Conservation (phyloP, 2,113 vertebrate genomes). For the Willisornis vidua region DNA sequence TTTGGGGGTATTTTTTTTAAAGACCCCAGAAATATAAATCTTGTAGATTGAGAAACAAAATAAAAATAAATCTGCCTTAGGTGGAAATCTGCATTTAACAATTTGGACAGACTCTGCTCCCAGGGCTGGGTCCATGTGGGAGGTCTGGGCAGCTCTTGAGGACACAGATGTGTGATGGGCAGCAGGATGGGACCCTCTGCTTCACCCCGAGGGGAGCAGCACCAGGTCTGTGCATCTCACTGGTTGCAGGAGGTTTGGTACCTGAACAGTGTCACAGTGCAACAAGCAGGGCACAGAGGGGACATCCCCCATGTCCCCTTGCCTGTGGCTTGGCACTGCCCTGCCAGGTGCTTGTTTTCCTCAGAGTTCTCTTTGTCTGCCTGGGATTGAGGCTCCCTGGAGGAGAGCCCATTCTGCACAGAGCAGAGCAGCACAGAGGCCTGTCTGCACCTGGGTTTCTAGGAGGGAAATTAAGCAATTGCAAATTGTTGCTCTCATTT, state of each 20-base stretch:
- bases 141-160: neutral
- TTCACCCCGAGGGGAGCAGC: fast-evolving
- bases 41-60: neutral
- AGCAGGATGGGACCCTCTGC: neutral
- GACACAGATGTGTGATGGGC: neutral
- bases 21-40: neutral
- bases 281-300: fast-evolving
- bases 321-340: neutral
- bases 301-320: fast-evolving
- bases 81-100: neutral
- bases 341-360: neutral
- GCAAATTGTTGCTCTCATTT: constrained; percentile 10
- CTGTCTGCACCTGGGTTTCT: constrained; percentile 51
- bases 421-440: neutral
- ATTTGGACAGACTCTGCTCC: neutral
- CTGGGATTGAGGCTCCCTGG: constrained; percentile 3
- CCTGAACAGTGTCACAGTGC: neutral
- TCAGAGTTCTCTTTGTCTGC: neutral
- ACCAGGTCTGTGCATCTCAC: neutral
- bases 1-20: neutral
- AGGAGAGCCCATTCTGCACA: neutral
- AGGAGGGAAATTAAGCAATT: constrained; percentile 39
- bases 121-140: fast-evolving
- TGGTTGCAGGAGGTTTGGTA: neutral
- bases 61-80: neutral